phyloP scores from a whole-genome alignment of 2,888 invertebrate genomes.

The Eupeodes latifasciatus region DNA sequence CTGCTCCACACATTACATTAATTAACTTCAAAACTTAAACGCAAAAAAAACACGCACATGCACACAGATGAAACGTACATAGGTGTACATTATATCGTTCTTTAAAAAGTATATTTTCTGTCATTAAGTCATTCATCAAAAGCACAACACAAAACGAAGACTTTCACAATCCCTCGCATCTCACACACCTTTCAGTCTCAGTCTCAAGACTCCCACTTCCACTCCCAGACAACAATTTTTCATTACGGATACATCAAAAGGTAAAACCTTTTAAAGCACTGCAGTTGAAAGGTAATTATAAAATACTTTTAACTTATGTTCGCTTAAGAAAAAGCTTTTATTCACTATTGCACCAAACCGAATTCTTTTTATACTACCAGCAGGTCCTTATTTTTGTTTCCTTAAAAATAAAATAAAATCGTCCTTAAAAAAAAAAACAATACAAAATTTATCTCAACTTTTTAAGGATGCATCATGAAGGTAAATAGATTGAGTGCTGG shows the following conservation, averaged over 20 bases:
- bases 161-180: neutral
- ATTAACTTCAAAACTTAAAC: neutral
- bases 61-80: neutral
- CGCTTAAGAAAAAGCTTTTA: slow-evolving; percentile 8
- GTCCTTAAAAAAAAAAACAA: neutral
- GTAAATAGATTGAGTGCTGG: neutral
- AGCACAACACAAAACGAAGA: neutral
- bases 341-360: neutral
- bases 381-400: neutral
- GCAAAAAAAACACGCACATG: no score
- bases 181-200: neutral
- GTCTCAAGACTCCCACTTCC: neutral
- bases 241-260: slow-evolving; percentile 3
- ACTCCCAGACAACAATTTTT: neutral
- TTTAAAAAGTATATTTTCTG: neutral
- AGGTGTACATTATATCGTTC: neutral
- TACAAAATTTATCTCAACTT: neutral
- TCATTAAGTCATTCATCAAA: slow-evolving; percentile 1
- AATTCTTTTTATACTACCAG: neutral
- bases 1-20: neutral
- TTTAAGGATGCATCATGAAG: neutral
- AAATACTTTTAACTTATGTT: slow-evolving; percentile 21
- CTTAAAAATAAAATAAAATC: neutral
- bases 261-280: slow-evolving; percentile 17
- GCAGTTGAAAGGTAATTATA: slow-evolving; percentile 29